phyloP scores from a whole-genome alignment of 2,888 invertebrate genomes.

The Latrodectus elegans region DNA sequence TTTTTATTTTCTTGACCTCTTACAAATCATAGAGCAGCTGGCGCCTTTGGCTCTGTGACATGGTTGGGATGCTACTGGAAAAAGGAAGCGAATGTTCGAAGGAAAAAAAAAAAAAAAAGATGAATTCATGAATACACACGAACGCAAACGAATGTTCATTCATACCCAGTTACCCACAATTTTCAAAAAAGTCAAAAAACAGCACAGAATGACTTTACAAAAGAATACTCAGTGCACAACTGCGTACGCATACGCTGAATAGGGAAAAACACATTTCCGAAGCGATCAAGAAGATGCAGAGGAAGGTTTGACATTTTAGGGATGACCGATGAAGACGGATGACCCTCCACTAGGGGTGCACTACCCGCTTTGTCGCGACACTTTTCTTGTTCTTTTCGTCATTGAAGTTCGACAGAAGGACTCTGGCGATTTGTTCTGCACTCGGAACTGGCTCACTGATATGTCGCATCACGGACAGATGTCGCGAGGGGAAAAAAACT shows the following conservation, averaged over 20 bases:
- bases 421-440: constrained; percentile 64
- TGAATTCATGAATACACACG: constrained; percentile 28
- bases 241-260: not conserved
- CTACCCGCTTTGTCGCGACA: constrained; percentile 32
- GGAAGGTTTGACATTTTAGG: constrained; percentile 65
- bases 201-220: constrained; percentile 52
- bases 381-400: constrained; percentile 29
- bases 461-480: constrained; percentile 52
- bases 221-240: constrained; percentile 19
- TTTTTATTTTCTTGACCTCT: not conserved
- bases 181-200: constrained; percentile 35
- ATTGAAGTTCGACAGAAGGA: constrained; percentile 19
- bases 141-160: constrained; percentile 66
- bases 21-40: constrained; percentile 21
- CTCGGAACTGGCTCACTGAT: constrained; percentile 46
- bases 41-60: constrained; percentile 34
- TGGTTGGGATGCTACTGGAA: constrained; percentile 45
- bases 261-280: constrained; percentile 41
- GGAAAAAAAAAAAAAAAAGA: constrained; percentile 10
- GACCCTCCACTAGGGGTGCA: constrained; percentile 47
- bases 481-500: constrained; percentile 29
- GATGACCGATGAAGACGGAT: constrained; percentile 69
- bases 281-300: constrained; percentile 51
- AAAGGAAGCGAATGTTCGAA: constrained; percentile 14
- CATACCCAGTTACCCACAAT: constrained; percentile 36